Percentiles rank a stretch among this genome's conserved stretches.
These are phyloP conservation scores for Brienomyrus longianalis DNA, from an alignment of 2,113 vertebrate genomes.

Conservation along the genomic window DNA sequence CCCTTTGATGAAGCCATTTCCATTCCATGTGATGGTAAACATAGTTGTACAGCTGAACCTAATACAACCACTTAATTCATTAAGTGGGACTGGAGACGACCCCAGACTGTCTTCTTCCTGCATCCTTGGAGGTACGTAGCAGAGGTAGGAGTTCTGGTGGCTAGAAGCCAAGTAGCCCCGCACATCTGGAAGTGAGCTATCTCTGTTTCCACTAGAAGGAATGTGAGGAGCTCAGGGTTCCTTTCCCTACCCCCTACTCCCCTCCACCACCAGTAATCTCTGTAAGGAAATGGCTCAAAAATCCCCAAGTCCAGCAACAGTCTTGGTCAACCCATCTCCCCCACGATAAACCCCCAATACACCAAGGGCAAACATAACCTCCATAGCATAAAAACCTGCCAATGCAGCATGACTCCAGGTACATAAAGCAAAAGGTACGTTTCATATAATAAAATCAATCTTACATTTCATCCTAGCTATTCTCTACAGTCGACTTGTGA, in stretches of 20 bases:
- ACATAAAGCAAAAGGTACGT: neutral
- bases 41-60: neutral
- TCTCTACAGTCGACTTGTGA: slow-evolving; percentile 36
- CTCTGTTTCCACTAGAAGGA: slow-evolving; percentile 39
- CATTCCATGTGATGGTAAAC: slow-evolving; percentile 6
- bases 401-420: neutral
- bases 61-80: neutral
- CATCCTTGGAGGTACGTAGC: slow-evolving; percentile 33
- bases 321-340: neutral
- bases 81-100: neutral
- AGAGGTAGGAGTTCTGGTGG: slow-evolving; percentile 23
- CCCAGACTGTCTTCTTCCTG: slow-evolving; percentile 30
- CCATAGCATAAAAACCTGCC: neutral
- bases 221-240: slow-evolving; percentile 31
- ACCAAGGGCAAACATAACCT: neutral
- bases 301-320: neutral
- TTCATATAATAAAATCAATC: neutral
- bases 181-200: slow-evolving; percentile 59
- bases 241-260: slow-evolving; percentile 16
- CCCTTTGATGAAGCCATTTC: neutral
- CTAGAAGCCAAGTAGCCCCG: slow-evolving; percentile 16
- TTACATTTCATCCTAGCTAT: slow-evolving; percentile 2
- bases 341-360: neutral
- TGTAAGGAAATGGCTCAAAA: neutral
- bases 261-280: slow-evolving; percentile 6